These are phyloP conservation scores for Drosophila novamexicana DNA, from an alignment of 1,140 invertebrate species.

Conservation along the genomic window DNA sequence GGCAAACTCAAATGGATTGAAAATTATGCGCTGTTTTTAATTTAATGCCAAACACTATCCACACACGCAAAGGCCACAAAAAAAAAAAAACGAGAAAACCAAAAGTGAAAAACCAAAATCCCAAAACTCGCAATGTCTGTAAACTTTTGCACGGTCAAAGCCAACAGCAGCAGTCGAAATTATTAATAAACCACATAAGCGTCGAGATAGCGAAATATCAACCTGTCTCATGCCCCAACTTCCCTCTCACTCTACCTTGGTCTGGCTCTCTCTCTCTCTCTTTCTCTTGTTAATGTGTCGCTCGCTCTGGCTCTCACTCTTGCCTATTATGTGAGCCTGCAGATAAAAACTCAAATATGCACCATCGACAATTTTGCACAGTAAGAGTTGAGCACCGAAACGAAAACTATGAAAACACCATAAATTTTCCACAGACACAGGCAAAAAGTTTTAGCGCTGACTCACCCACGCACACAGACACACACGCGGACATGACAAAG, in stretches of 20 bases:
- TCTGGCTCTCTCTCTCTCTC: background rate
- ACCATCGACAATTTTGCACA: conserved; percentile 45
- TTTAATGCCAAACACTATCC: background rate
- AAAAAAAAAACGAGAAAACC: background rate
- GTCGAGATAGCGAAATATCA: conserved; percentile 17
- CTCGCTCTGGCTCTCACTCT: background rate
- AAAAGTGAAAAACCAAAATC: background rate
- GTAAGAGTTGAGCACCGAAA: conserved; percentile 16
- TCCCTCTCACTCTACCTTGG: background rate
- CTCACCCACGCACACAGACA: conserved; percentile 25
- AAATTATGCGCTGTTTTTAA: background rate
- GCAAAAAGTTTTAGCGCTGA: conserved; percentile 40
- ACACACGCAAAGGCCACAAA: background rate
- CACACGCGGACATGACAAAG: conserved; percentile 1
- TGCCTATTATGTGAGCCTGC: background rate
- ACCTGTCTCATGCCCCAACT: background rate
- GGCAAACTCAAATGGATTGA: background rate
- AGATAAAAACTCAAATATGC: conserved; percentile 48
- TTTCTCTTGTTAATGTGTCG: background rate
- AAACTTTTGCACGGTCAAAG: conserved; percentile 37
- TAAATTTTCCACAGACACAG: conserved; percentile 47
- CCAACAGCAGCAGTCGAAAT: conserved; percentile 27
- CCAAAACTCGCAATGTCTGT: conserved; percentile 26
- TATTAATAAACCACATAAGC: conserved; percentile 46
- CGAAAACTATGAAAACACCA: conserved; percentile 49